Evolutionary conservation across 2,888 invertebrate genomes (phyloP), one percentile per base, ranked within the genome.

Genomic region (Himalopsyche kuldschensis): DNA sequence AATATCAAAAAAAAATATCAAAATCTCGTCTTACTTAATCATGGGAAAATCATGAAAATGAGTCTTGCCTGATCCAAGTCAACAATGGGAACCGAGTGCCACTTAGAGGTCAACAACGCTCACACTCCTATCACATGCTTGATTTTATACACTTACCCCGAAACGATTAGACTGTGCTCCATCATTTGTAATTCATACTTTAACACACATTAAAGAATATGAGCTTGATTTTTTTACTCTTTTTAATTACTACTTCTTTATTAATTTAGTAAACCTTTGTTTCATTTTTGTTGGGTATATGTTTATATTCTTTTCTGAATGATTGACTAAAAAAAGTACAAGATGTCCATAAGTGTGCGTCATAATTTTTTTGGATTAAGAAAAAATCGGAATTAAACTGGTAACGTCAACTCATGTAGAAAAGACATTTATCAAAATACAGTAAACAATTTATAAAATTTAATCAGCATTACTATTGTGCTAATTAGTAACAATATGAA

Each of bases 1-100:
- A 85, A 85, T 84, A 84, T 83, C n/a, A n/a, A n/a, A 85, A 83
- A 81, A 41, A 41, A 41, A 41, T 41, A 85, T 83, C 83, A 81
- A 81, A 84, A 85, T 81, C 82, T 79, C 77, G 83, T 81, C 69
- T 83, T 81, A 83, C 63, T 69, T 83, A 85, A 85, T 81, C 78
- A 78, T 85, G 85, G 85, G 85, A 85, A 83, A 85, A 85, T 81
- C 80, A 46, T 75, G 75, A 46, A 75, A 80, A 80, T 75, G 41
- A 75, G 24, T 47, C 41, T 30, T 46, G 27, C 75, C 41, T 41
- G 41, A 41, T 41, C 41, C 11, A 69, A 24, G 11, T 41, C 30
- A 30, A 78, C 35, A 46, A 47, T 78, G 78, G 47, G 41, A 46
- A 30, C 78, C 78, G 27, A 78, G 46, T 27, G 69, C 30, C 80